Conservation (phyloP, 2,888 invertebrate genomes). For the Xanthorhoe spadicearia region DNA sequence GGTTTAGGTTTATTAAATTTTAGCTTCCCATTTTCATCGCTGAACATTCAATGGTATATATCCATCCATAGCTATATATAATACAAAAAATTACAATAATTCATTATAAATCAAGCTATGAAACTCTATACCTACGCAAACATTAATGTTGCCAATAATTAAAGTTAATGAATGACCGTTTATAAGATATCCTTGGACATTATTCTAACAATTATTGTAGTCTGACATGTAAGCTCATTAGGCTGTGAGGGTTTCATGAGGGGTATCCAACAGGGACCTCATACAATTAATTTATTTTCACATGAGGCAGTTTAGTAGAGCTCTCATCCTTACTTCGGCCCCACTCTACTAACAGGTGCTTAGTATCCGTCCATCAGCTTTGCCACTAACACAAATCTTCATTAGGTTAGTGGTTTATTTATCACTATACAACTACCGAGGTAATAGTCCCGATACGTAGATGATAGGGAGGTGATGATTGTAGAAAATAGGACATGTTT, state of each 20-base stretch:
- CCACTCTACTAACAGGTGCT: constrained; percentile 1
- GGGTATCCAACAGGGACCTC: neutral
- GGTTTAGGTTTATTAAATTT: no score
- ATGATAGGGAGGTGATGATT: no score
- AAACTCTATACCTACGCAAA: no score
- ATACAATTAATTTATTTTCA: neutral
- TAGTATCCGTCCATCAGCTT: neutral
- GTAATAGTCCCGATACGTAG: no score
- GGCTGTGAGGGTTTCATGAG: neutral
- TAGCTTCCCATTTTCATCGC: no score
- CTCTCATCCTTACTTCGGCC: neutral
- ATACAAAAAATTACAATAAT: no score
- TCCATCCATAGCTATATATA: no score
- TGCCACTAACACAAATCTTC: neutral
- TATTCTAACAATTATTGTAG: neutral
- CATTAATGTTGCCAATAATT: no score
- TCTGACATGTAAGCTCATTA: neutral
- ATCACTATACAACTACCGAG: neutral
- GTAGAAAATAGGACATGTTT: no score
- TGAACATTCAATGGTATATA: no score
- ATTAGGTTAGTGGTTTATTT: neutral
- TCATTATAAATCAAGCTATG: no score
- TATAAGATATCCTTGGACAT: neutral
- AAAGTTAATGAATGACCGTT: no score
- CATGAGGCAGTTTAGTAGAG: neutral